Percentiles rank a stretch among this genome's conserved stretches.
Conservation (phyloP, 2,113 vertebrate species). For the Muntiacus muntjak region DNA sequence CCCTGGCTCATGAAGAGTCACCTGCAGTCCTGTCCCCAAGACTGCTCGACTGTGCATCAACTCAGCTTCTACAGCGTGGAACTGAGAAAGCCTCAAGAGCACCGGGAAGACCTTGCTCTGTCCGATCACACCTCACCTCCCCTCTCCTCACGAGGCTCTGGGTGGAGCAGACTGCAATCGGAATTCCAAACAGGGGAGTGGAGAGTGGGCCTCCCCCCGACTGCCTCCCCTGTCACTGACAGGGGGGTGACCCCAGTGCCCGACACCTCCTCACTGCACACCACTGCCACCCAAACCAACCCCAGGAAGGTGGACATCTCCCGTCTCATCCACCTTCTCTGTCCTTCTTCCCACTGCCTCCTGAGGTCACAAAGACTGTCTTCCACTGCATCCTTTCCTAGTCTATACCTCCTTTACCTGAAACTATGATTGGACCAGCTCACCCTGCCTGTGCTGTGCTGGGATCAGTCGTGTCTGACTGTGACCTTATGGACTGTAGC, state of each 20-base stretch:
- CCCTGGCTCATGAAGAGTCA: neutral
- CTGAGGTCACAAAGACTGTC: neutral
- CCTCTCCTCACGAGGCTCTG: neutral
- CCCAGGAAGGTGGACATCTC: neutral
- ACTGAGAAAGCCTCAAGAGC: neutral
- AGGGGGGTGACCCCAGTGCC: neutral
- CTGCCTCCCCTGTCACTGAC: neutral
- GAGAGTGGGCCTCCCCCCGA: accelerated
- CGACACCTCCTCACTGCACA: neutral
- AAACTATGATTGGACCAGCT: neutral
- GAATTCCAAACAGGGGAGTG: neutral
- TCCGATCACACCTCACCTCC: neutral
- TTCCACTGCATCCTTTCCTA: neutral
- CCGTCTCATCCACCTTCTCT: neutral
- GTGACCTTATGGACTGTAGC: neutral
- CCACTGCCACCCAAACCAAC: neutral
- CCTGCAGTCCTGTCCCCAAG: neutral
- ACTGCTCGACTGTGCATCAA: neutral
- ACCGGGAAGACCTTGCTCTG: neutral
- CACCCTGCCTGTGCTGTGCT: neutral
- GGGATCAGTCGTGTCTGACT: neutral
- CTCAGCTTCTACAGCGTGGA: neutral
- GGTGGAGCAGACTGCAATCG: neutral
- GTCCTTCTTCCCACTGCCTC: neutral
- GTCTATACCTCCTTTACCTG: neutral